Evolutionary conservation across 2,113 vertebrate species (phyloP), one percentile per base, ranked within the genome.

Genomic region (Microcebus tavaratra): DNA sequence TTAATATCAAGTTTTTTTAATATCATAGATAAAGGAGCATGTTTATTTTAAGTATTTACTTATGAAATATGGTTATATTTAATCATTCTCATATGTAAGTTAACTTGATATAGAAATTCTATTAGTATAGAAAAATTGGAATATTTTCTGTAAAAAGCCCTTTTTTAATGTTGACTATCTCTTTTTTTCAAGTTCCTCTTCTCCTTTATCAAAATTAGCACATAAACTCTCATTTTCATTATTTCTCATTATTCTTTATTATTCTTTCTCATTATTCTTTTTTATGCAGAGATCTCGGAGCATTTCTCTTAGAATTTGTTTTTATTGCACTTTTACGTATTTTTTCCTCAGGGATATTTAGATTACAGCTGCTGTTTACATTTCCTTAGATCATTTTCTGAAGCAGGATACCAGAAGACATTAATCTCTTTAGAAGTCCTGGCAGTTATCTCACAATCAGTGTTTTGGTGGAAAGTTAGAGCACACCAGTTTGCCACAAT

Each of bases 341-440:
- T 95, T 68, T 67, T 90, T 55, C 36, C 84, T 97, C 95, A 94
- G 90, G 93, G 36, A 34, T 93, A 61, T 91, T 97, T 73, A 73
- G 48, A 97, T 98, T 97, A 80, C 97, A 97, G 78, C 95, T 98
- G 96, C 95, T 98, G 97, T 98, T 97, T 93, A 88, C 67, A 95
- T 98, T 98, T 70, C 88, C 63, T 98, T 98, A 96, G 91, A 98
- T 98, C 23, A 36, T 97, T 98, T 91, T 98, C 90, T 97, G 67
- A 97, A 95, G 68, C 95, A 97, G 97, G 98, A 98, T 98, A 97
- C 68, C 90, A 79, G 45, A 76, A 98, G 92, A 98, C 98, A 98
- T 98, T 96, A 97, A 98, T 98, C 98, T 95, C 97, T 94, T 97
- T 39, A 67, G 25, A 50, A 67, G 18, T 97, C 42, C 70, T 98